Base-by-base conservation (phyloP, 2,797 vertebrate species). In the Betta splendens region DNA sequence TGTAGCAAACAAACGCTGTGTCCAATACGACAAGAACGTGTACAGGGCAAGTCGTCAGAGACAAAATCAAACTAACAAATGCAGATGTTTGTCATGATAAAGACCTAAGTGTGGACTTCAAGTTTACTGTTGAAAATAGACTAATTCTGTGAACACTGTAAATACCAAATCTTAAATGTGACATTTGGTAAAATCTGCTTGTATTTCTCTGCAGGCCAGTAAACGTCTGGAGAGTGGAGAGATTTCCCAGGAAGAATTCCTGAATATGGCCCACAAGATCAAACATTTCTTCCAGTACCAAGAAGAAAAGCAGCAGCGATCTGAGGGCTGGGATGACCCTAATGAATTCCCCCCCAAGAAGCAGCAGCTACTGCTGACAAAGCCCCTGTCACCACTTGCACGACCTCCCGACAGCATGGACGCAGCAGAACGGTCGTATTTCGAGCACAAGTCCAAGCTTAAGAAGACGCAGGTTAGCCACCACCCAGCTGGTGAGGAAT, bases 281-380 rank as follows among this genome's bases (percentile, higher is more conserved):
- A 94, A 94, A 16, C 94, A 98, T 53, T 89, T 99, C 46, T 98
- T 98, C 89, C 96, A 97, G 81, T 99, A 98, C 75, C 97, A 97
- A 90, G 95, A 98, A 86, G 96, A 95, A 90, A 96, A 93, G 81
- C 94, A 72, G 76, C 86, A 94, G 79, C 91, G 93, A 48, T 93
- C 93, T 0, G 94, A 88, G 61, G 89, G 88, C 33, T 97, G 95
- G 93, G 94, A 95, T 53, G 93, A 87, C 35, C 69, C 92, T 7
- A 75, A 79, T 42, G 91, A 89, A 57, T 91, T 92, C 65, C 62
- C 87, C 42, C 32, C 83, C 72, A 94, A 94, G 81, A 96, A 94
- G 77, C 94, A 91, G 74, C 90, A 90, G 28, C 90, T 94, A 46
- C 75, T 94, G 1, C 75, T 94, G 1, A 22, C 70, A 39, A 31